These are phyloP conservation scores for Atta cephalotes DNA, from an alignment of 1,140 invertebrate species.

Conservation along the genomic window DNA sequence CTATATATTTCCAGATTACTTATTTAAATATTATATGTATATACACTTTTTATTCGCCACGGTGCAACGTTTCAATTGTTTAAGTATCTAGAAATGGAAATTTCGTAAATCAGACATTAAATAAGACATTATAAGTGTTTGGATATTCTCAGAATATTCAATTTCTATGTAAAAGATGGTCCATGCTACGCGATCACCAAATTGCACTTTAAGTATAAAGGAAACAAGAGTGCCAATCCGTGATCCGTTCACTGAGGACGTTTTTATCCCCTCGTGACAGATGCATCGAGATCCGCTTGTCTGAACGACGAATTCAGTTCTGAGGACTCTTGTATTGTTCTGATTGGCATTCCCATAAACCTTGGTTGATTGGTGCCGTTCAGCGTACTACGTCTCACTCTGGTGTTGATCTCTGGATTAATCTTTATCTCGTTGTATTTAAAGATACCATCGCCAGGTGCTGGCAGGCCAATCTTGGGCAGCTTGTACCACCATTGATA, in stretches of 20 bases:
- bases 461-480: constrained; percentile 88
- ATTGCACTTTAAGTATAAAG: not conserved
- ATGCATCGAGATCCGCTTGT: constrained; percentile 48
- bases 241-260: not conserved
- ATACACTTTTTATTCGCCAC: not conserved
- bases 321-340: constrained; percentile 78
- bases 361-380: constrained; percentile 84
- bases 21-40: not conserved
- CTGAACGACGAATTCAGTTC: constrained; percentile 52
- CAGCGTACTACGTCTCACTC: constrained; percentile 72
- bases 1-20: not conserved
- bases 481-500: constrained; percentile 94
- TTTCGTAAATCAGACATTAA: not conserved
- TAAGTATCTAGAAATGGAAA: not conserved
- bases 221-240: not conserved
- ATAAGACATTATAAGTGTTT: not conserved
- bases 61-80: not conserved
- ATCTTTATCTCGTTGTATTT: constrained; percentile 90
- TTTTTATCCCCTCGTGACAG: constrained; percentile 32
- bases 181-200: not conserved
- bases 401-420: constrained; percentile 65
- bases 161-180: not conserved
- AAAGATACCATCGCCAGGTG: constrained; percentile 93
- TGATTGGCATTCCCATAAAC: constrained; percentile 94
- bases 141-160: constrained; percentile 5